A percentile compares a stretch with the other conserved stretches of the same genome.
phyloP scores from a whole-genome alignment of 2,888 invertebrate genomes.

The Xestia sexstrigata region DNA sequence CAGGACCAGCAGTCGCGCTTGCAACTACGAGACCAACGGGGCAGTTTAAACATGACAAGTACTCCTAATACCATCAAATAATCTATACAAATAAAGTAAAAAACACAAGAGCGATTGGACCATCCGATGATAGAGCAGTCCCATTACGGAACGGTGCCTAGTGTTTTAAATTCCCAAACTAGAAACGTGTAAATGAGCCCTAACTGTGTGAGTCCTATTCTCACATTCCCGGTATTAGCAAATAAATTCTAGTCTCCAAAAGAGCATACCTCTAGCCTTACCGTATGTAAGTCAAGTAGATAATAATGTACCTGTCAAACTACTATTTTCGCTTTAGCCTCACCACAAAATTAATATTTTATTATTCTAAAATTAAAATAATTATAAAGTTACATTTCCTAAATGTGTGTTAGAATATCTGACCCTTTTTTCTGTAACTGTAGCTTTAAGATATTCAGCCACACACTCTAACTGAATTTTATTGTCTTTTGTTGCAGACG shows the following conservation, averaged over 20 bases:
- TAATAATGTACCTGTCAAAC: not conserved
- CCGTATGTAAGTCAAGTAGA: not conserved
- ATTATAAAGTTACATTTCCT: not conserved
- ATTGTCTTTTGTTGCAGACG: constrained; percentile 92
- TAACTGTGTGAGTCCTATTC: not conserved
- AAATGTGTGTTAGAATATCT: not conserved
- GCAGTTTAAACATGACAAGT: too few relatives aligned
- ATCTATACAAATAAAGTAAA: too few relatives aligned
- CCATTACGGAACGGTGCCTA: not conserved
- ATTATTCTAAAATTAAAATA: not conserved
- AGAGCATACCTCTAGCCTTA: not conserved
- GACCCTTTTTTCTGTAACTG: constrained; percentile 4
- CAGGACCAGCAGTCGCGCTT: too few relatives aligned
- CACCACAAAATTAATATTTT: not conserved
- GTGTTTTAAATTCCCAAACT: too few relatives aligned
- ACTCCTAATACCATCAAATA: too few relatives aligned
- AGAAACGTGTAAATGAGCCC: too few relatives aligned
- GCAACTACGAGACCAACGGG: too few relatives aligned
- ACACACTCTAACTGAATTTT: constrained; percentile 5
- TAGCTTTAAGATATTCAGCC: not conserved
- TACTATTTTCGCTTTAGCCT: constrained; percentile 20
- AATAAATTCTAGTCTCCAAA: not conserved
- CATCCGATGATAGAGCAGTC: not conserved
- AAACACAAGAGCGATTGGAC: not conserved
- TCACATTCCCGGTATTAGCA: not conserved